These are phyloP conservation scores for Lycaon pictus DNA, from an alignment of 2,113 vertebrate genomes.

Conservation along the genomic window DNA sequence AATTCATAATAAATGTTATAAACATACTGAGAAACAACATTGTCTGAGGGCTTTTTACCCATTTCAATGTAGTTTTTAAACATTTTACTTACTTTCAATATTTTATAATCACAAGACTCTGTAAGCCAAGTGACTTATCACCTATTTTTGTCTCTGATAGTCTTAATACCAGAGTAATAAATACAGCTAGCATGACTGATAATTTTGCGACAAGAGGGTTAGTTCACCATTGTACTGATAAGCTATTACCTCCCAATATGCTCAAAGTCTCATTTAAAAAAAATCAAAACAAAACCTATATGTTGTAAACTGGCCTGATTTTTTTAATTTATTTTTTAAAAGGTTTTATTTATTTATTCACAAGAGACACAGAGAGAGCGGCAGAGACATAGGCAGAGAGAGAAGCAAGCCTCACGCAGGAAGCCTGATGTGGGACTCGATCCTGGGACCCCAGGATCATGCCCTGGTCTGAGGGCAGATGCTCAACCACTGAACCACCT, in stretches of 20 bases:
- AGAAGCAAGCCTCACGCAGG: no score
- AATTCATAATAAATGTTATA: constrained; percentile 3
- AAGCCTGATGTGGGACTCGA: no score
- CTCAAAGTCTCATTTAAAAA: neutral
- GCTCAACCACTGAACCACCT: no score
- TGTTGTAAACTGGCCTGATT: neutral
- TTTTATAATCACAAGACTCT: neutral
- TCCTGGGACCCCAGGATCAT: no score
- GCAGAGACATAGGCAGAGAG: no score
- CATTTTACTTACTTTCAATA: constrained; percentile 4
- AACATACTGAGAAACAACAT: constrained; percentile 42
- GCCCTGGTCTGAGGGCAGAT: no score
- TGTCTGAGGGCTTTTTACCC: neutral
- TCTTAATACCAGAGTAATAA: constrained; percentile 30
- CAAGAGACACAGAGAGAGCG: no score
- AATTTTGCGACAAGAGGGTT: constrained; percentile 20
- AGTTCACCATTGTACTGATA: neutral
- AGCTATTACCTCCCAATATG: neutral
- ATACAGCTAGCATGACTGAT: neutral
- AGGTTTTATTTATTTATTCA: no score
- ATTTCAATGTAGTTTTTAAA: neutral
- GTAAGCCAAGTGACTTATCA: neutral
- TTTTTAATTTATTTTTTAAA: no score
- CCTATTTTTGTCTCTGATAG: neutral
- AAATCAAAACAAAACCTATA: neutral